phyloP scores from a whole-genome alignment of 2,113 vertebrate species.

The Carettochelys insculpta region DNA sequence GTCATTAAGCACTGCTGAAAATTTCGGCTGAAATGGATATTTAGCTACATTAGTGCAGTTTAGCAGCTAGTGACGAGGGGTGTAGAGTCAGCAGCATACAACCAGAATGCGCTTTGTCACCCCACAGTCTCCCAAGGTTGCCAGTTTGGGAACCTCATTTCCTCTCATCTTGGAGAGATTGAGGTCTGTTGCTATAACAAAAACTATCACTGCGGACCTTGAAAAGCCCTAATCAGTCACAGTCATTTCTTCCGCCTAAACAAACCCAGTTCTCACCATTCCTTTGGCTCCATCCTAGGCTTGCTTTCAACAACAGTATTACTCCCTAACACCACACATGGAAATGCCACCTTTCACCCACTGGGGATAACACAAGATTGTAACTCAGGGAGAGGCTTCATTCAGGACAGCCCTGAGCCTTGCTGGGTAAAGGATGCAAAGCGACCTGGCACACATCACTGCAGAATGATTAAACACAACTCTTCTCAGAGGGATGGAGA shows the following conservation, averaged over 20 bases:
- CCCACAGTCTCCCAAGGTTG: background rate
- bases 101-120: background rate
- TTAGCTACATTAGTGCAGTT: background rate
- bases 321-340: accelerated
- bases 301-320: background rate
- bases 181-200: background rate
- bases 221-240: constrained; percentile 16
- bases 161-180: background rate
- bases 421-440: background rate
- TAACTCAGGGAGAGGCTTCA: background rate
- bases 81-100: background rate
- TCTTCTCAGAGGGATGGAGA: background rate
- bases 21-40: background rate
- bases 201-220: background rate
- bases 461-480: background rate
- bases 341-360: background rate
- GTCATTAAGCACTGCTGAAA: background rate
- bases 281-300: background rate
- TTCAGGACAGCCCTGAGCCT: background rate
- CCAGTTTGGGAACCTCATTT: no score
- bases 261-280: background rate
- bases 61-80: background rate
- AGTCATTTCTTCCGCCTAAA: constrained; percentile 32
- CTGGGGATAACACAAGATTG: background rate
- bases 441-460: background rate